phyloP scores from a whole-genome alignment of 2,888 invertebrate species.

The Tiliacea aurago region DNA sequence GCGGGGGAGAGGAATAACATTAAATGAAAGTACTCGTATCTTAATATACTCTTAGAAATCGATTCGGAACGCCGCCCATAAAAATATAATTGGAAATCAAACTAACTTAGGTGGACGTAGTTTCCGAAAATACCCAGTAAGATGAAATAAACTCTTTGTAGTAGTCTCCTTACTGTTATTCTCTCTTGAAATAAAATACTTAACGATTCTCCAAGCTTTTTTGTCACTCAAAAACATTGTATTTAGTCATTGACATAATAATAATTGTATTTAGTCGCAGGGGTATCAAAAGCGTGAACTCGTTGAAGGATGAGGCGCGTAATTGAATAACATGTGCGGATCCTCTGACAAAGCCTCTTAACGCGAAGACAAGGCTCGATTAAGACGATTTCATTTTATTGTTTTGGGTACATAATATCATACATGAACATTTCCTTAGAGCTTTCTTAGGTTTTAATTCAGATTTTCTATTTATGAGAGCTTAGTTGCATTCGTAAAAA shows the following conservation, averaged over 20 bases:
- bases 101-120: too few species aligned
- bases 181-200: neutral
- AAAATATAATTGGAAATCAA: neutral
- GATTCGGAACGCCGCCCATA: neutral
- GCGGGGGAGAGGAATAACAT: neutral
- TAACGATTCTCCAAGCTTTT: neutral
- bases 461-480: neutral
- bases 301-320: constrained; percentile 33
- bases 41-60: neutral
- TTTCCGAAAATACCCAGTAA: neutral
- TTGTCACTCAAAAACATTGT: constrained; percentile 15
- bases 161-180: neutral
- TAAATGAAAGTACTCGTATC: neutral
- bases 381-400: constrained; percentile 52
- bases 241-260: neutral
- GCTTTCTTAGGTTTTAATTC: constrained; percentile 15
- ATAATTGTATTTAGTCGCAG: constrained; percentile 9
- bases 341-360: constrained; percentile 49
- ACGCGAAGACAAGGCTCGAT: constrained; percentile 44
- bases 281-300: constrained; percentile 23
- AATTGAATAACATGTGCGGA: constrained; percentile 51
- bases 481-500: neutral
- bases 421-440: constrained; percentile 9
- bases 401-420: constrained; percentile 41
- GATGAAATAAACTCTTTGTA: neutral